phyloP scores from a whole-genome alignment of 2,888 invertebrate species.

The Linnaemya tessellans region DNA sequence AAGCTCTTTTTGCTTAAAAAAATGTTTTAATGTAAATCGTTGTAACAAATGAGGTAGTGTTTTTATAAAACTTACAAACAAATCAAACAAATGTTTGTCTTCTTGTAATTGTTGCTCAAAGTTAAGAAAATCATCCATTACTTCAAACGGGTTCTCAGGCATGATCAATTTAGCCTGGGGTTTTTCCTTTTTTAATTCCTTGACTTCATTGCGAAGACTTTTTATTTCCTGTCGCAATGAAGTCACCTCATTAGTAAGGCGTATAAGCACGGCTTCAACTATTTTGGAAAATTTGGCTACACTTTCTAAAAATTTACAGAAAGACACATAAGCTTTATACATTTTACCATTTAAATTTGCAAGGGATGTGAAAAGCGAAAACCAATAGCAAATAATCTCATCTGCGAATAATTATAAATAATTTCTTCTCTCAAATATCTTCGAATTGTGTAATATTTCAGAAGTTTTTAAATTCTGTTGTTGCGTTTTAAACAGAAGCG shows the following conservation, averaged over 20 bases:
- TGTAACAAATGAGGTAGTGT: not conserved
- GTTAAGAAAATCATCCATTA: conserved; percentile 36
- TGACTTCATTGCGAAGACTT: conserved; percentile 19
- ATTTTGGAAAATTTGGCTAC: conserved; percentile 23
- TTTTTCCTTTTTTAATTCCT: conserved; percentile 16
- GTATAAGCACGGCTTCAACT: conserved; percentile 46
- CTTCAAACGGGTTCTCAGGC: conserved; percentile 22
- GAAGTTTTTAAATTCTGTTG: no score
- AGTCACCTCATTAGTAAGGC: conserved; percentile 35
- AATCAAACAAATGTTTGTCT: conserved; percentile 11
- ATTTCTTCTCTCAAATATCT: no score
- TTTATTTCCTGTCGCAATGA: conserved; percentile 44
- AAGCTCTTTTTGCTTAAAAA: conserved; percentile 33
- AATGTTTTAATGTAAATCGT: conserved; percentile 1
- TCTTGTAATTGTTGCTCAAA: conserved; percentile 16
- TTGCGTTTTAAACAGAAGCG: no score
- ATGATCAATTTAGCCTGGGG: conserved; percentile 8
- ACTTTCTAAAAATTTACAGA: conserved; percentile 38
- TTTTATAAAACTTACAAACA: conserved; percentile 33
- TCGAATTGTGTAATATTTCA: no score
- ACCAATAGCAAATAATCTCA: conserved; percentile 8
- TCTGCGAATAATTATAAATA: conserved; percentile 4
- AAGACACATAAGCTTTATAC: conserved; percentile 17
- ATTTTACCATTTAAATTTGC: conserved; percentile 8
- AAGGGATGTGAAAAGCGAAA: conserved; percentile 8